Conservation (phyloP, 1,140 invertebrate species). For the Popillia japonica region DNA sequence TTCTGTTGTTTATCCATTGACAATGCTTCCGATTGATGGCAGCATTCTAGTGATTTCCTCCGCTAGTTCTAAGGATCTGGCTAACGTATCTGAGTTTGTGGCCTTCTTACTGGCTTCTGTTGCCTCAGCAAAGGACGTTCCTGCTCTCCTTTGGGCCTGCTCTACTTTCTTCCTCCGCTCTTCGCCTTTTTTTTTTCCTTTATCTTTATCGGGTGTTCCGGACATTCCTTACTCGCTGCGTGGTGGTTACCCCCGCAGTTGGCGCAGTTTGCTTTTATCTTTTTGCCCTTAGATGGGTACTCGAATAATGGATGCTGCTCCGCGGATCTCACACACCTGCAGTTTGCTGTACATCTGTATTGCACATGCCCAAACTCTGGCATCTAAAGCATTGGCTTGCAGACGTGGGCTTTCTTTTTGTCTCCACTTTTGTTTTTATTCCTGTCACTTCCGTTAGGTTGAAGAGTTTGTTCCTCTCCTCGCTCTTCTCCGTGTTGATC, state of each 20-base stretch:
- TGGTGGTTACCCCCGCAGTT: constrained; percentile 10
- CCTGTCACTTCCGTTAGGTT: neutral
- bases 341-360: neutral
- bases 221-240: constrained; percentile 5
- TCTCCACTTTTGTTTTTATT: neutral
- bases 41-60: too few relatives aligned
- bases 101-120: neutral
- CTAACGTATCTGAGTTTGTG: too few relatives aligned
- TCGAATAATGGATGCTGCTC: neutral
- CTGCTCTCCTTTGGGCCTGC: neutral
- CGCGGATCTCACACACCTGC: neutral
- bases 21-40: too few relatives aligned
- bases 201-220: neutral
- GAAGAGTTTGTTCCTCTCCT: constrained; percentile 4
- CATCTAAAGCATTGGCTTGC: neutral
- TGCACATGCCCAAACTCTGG: neutral
- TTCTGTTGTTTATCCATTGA: too few relatives aligned
- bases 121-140: neutral
- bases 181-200: neutral
- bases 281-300: neutral
- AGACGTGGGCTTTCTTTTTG: neutral
- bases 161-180: neutral
- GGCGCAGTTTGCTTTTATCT: neutral
- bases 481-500: neutral
- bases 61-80: too few relatives aligned